phyloP scores from a whole-genome alignment of 2,797 vertebrate genomes.

The Chanos chanos region DNA sequence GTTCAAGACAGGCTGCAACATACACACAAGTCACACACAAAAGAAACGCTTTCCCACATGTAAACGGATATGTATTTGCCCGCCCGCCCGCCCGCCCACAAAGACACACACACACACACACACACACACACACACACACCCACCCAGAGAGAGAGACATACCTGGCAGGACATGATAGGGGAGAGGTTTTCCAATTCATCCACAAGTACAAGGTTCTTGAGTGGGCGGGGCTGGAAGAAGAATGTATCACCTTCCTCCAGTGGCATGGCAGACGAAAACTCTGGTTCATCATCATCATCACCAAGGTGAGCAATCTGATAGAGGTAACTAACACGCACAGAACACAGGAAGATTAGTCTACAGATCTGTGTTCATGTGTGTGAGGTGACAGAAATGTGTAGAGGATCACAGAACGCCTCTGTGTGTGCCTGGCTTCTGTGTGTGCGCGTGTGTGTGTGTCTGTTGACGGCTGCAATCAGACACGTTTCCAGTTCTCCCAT shows the following conservation, averaged over 20 bases:
- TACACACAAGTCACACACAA: no score
- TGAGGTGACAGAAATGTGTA: not conserved
- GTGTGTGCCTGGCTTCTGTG: no score
- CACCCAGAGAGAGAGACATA: slow-evolving; percentile 45
- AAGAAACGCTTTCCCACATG: no score
- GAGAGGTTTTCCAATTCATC: slow-evolving; percentile 97
- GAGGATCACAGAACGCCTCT: not conserved
- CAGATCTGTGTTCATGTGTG: not conserved
- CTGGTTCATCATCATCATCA: slow-evolving; percentile 95
- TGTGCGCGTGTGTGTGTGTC: no score
- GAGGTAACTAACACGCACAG: slow-evolving; percentile 79
- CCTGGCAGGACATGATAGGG: slow-evolving; percentile 96
- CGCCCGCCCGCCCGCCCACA: no score
- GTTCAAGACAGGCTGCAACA: no score
- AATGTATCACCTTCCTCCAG: slow-evolving; percentile 97
- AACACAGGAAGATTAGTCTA: no score
- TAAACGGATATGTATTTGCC: no score
- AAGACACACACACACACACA: no score
- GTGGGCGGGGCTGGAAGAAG: slow-evolving; percentile 94
- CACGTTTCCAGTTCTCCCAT: no score
- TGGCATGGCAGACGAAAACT: slow-evolving; percentile 98
- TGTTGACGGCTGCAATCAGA: no score
- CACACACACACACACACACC: no score
- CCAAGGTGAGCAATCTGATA: slow-evolving; percentile 99
- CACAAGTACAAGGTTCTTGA: slow-evolving; percentile 95